phyloP scores from a whole-genome alignment of 2,888 invertebrate species.

The Lochmaea capreae region DNA sequence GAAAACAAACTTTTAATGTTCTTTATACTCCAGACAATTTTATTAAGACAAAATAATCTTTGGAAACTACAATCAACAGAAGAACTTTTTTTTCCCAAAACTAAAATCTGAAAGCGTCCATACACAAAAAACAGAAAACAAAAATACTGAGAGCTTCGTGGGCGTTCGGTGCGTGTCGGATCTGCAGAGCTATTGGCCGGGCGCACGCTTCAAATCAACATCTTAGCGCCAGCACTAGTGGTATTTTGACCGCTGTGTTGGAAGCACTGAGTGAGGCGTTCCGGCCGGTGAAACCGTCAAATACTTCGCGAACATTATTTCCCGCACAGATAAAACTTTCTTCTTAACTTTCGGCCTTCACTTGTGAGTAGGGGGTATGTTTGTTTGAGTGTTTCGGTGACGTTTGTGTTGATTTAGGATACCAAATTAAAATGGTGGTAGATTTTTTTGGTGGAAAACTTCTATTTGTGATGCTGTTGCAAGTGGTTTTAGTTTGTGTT shows the following conservation, averaged over 20 bases:
- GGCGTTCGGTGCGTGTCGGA: conserved; percentile 54
- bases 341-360: conserved; percentile 14
- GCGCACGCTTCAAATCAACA: conserved; percentile 54
- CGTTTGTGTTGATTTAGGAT: conserved; percentile 27
- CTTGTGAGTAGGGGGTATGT: conserved; percentile 19
- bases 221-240: conserved; percentile 55
- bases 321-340: conserved; percentile 17
- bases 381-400: conserved; percentile 19
- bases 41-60: conserved; percentile 19
- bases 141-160: conserved; percentile 47
- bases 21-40: not conserved
- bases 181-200: conserved; percentile 56
- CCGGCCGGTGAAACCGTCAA: conserved; percentile 7
- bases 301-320: conserved; percentile 7
- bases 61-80: conserved; percentile 18
- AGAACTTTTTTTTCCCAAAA: conserved; percentile 15
- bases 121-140: conserved; percentile 26
- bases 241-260: conserved; percentile 54
- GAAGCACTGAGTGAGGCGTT: conserved; percentile 20
- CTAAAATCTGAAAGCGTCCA: conserved; percentile 23
- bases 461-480: conserved; percentile 48
- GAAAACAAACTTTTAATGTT: conserved; percentile 1
- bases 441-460: conserved; percentile 25
- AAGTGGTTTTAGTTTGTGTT: conserved; percentile 50
- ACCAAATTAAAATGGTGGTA: conserved; percentile 19